Base-by-base conservation (phyloP, 2,888 invertebrate species). In the Pristionchus entomophagus region DNA sequence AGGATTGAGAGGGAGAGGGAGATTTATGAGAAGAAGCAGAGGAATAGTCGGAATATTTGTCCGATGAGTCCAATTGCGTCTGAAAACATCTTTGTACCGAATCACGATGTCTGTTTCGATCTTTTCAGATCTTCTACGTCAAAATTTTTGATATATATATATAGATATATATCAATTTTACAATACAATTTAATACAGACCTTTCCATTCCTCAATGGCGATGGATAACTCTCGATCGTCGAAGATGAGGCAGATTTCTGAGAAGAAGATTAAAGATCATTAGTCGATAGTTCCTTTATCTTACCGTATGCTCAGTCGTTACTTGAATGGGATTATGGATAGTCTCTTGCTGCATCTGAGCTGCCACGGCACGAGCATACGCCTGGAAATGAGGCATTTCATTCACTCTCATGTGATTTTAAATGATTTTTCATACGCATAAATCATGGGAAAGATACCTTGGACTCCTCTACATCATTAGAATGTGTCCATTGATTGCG, bases 1-100 rank as follows among this genome's bases (percentile, higher is more conserved):
- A 85, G 5, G 84, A 53, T 84, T 84, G 85, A 19, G 85, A 59
- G 19, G 85, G 85, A 29, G 85, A 85, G 19, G 85, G 35, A 19
- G 85, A 85, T 38, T 85, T 85, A 65, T 85, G 73, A 22, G 85
- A 85, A 49, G 85, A 85, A 35, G 85, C 85, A 10, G 85, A 85
- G 17, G 85, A 85, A 29, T 85, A 85, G 77, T 85, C 85, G 19
- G 85, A 85, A 17, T 85, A 77, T 19, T 56, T 49, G 35, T 73
- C 73, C 19, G 77, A 73, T 2, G 73, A 56, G 6, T 77, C 85
- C 17, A 35, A 14, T 2, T 26, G 29, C 22, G 38, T 59, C 82
- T 82, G 26, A 26, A 59, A 17, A 10, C 0, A 81, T 49, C 65
- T 65, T 65, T 65, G 14, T 56, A 14, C 17, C 56, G 56, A 56